phyloP scores from a whole-genome alignment of 2,113 vertebrate species.

The Mesembrinibis cayennensis region DNA sequence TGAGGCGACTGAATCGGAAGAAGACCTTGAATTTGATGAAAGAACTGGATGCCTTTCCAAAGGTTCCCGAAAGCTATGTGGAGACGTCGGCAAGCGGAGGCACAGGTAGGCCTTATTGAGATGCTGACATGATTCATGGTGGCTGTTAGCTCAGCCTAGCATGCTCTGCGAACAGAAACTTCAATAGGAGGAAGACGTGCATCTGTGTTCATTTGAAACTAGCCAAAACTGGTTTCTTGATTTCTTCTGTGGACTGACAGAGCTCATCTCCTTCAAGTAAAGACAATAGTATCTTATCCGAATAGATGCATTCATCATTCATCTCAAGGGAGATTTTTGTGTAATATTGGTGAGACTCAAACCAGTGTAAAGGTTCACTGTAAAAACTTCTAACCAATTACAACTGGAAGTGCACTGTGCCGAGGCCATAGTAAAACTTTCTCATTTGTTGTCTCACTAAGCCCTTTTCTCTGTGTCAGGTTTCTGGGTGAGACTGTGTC shows the following conservation, averaged over 20 bases:
- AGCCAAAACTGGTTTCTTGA: neutral
- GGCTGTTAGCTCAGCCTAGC: neutral
- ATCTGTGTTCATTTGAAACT: neutral
- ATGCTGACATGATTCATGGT: neutral
- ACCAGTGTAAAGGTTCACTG: neutral
- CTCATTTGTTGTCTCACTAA: neutral
- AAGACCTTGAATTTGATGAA: constrained; percentile 94
- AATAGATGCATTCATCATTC: neutral
- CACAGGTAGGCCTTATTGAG: constrained; percentile 79
- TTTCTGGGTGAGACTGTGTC: neutral
- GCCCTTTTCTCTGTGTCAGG: neutral
- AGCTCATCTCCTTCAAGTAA: neutral
- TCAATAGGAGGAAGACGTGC: neutral
- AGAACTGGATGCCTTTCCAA: constrained; percentile 96
- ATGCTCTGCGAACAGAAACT: neutral
- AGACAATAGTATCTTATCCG: neutral
- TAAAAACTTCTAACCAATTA: neutral
- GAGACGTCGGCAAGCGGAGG: constrained; percentile 92
- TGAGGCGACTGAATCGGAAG: constrained; percentile 94
- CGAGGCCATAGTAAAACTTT: neutral
- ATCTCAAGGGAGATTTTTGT: neutral
- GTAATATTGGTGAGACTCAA: neutral
- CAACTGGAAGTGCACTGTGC: neutral
- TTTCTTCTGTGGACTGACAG: neutral
- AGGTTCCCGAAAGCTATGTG: constrained; percentile 96